Conservation (phyloP, 2,888 invertebrate genomes). For the Escarpia spicata region DNA sequence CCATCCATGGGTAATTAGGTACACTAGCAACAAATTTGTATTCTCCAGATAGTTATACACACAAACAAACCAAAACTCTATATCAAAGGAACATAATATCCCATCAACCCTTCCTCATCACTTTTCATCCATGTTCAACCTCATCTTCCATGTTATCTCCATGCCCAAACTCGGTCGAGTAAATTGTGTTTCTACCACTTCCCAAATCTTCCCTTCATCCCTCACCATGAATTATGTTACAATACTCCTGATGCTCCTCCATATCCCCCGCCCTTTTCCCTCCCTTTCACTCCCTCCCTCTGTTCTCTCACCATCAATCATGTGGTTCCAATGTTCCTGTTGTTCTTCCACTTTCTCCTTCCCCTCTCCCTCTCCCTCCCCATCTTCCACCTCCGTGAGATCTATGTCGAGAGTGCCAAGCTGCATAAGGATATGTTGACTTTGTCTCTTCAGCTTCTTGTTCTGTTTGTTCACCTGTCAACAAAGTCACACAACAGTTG, state of each 20-base stretch:
- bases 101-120: neutral
- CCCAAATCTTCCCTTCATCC: neutral
- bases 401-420: constrained; percentile 25
- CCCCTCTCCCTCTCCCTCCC: constrained; percentile 18
- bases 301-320: constrained; percentile 27
- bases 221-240: constrained; percentile 26
- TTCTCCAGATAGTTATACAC: too few species aligned
- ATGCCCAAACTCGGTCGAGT: neutral
- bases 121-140: neutral
- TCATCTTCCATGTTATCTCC: neutral
- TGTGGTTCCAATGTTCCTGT: constrained; percentile 25
- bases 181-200: too few species aligned
- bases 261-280: neutral
- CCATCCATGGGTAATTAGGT: too few species aligned
- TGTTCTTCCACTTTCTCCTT: constrained; percentile 26
- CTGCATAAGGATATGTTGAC: constrained; percentile 31
- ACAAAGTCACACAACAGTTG: neutral
- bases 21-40: too few species aligned
- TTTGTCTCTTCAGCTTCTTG: constrained; percentile 40
- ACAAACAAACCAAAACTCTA: too few species aligned
- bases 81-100: neutral
- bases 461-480: constrained; percentile 37
- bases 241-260: constrained; percentile 28
- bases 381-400: neutral
- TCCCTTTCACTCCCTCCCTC: neutral